phyloP scores from a whole-genome alignment of 1,140 invertebrate genomes.

The Drosophila seguyi region DNA sequence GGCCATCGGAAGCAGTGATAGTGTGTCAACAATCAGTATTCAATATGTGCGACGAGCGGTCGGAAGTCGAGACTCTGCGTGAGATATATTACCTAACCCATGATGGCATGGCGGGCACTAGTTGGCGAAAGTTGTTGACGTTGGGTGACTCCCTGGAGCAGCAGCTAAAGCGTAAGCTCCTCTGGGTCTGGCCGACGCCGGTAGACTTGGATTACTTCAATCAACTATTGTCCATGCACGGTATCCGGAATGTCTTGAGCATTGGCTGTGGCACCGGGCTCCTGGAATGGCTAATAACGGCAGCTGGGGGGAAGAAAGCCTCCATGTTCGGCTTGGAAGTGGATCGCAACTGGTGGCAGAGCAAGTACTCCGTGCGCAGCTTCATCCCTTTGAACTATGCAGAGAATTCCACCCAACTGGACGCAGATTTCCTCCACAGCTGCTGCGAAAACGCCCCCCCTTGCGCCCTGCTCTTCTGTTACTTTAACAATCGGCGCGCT shows the following conservation, averaged over 20 bases:
- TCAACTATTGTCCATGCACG: constrained; percentile 25
- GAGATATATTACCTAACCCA: constrained; percentile 66
- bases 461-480: constrained; percentile 90
- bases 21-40: constrained; percentile 47
- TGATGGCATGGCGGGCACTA: constrained; percentile 1
- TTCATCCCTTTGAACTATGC: constrained; percentile 86
- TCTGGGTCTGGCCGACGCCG: constrained; percentile 88
- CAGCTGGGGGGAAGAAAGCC: constrained; percentile 72
- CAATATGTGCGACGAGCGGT: constrained; percentile 60
- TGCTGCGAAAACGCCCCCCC: constrained; percentile 59
- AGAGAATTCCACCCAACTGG: constrained; percentile 48
- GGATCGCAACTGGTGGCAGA: constrained; percentile 88
- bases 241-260: constrained; percentile 58
- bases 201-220: constrained; percentile 85
- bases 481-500: constrained; percentile 90
- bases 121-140: constrained; percentile 65
- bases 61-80: constrained; percentile 48
- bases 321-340: constrained; percentile 87
- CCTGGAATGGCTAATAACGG: constrained; percentile 70
- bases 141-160: constrained; percentile 55
- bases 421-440: constrained; percentile 68
- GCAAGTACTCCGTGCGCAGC: constrained; percentile 86
- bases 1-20: constrained; percentile 13
- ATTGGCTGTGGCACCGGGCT: constrained; percentile 78
- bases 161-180: constrained; percentile 83